These are phyloP conservation scores for Troglohyphantes excavatus DNA, from an alignment of 2,888 invertebrate species.

Conservation along the genomic window DNA sequence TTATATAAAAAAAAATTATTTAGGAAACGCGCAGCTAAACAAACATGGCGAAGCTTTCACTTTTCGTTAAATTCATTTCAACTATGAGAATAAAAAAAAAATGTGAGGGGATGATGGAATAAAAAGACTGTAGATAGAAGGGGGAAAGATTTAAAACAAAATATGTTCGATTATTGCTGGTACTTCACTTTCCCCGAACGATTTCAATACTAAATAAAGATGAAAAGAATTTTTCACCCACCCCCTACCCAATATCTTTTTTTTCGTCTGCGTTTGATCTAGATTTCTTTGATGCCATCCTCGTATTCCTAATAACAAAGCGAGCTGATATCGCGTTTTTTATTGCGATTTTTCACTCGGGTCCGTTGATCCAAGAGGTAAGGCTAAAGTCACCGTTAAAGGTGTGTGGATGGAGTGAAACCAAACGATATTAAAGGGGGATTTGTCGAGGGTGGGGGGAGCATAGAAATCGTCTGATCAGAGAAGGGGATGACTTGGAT, in stretches of 20 bases:
- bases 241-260: not conserved
- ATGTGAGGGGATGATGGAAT: not conserved
- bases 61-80: slow-evolving; percentile 68
- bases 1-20: slow-evolving; percentile 53
- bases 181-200: slow-evolving; percentile 50
- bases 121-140: slow-evolving; percentile 4
- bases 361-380: slow-evolving; percentile 24
- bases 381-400: not conserved
- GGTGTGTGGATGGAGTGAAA: not conserved
- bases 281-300: slow-evolving; percentile 48
- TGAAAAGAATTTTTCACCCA: slow-evolving; percentile 30
- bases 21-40: slow-evolving; percentile 39
- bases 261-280: slow-evolving; percentile 60
- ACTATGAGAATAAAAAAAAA: slow-evolving; percentile 2
- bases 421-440: slow-evolving; percentile 9
- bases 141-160: slow-evolving; percentile 52
- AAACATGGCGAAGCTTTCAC: slow-evolving; percentile 49
- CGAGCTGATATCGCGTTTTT: slow-evolving; percentile 55
- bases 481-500: not conserved
- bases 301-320: slow-evolving; percentile 58
- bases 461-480: not conserved
- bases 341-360: slow-evolving; percentile 40
- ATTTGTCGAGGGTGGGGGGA: not conserved
- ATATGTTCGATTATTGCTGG: slow-evolving; percentile 56
- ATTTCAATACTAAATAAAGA: slow-evolving; percentile 67